These are phyloP conservation scores for Oenanthe oenanthe DNA, from an alignment of 2,113 vertebrate species.

Conservation along the genomic window DNA sequence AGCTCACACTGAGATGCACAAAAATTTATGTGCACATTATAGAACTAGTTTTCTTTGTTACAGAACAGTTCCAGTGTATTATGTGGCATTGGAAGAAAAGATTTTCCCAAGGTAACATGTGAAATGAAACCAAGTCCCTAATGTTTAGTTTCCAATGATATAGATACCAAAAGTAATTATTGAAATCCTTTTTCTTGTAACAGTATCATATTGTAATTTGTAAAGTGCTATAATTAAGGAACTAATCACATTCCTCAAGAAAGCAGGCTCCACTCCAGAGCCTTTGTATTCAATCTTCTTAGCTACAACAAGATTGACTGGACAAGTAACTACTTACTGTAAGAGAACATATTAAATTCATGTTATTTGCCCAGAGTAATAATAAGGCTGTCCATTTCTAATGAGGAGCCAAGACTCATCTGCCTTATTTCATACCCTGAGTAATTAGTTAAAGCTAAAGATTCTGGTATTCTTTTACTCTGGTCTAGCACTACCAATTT, in stretches of 20 bases:
- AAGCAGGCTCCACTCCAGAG: slow-evolving; percentile 4
- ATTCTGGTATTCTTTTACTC: background rate
- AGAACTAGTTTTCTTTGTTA: background rate
- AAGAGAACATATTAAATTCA: background rate
- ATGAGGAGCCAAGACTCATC: background rate
- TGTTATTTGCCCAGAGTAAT: background rate
- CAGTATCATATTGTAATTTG: slow-evolving; percentile 26
- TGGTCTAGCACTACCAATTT: background rate
- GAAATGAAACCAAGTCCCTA: slow-evolving; percentile 19
- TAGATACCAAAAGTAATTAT: slow-evolving; percentile 19
- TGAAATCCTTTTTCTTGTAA: slow-evolving; percentile 14
- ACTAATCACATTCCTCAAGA: slow-evolving; percentile 46
- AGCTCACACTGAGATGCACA: background rate
- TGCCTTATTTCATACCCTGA: background rate
- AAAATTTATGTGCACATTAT: background rate
- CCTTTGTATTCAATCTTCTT: slow-evolving; percentile 6
- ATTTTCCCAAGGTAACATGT: background rate
- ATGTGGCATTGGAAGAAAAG: background rate
- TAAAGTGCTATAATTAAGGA: slow-evolving; percentile 45
- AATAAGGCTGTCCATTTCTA: background rate
- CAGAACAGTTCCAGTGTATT: background rate
- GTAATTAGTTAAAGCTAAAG: background rate
- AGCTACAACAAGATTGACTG: background rate
- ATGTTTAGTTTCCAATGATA: slow-evolving; percentile 5
- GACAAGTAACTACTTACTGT: background rate